Conservation (phyloP, 2,888 invertebrate species). For the Myopa testacea region DNA sequence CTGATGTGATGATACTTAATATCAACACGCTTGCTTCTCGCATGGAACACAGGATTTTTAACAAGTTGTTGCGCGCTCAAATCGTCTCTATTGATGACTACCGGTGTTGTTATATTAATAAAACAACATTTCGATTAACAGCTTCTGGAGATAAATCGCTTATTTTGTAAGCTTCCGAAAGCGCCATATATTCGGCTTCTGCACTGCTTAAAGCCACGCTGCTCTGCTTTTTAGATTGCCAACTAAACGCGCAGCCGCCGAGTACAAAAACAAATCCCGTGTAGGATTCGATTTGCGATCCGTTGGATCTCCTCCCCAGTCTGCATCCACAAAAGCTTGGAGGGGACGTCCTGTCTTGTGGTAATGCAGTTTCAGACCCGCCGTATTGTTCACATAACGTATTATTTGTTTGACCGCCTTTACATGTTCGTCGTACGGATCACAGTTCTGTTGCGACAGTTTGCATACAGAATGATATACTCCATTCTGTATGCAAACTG, state of each 20-base stretch:
- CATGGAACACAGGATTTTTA: not conserved
- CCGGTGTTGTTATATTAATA: too few species aligned
- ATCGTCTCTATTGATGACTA: not conserved
- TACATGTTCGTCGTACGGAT: conserved; percentile 43
- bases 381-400: not conserved
- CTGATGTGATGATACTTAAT: too few species aligned
- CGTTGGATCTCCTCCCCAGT: too few species aligned
- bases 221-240: conserved; percentile 13
- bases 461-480: conserved; percentile 40
- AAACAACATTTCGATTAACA: not conserved
- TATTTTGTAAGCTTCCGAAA: not conserved
- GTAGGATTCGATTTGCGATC: conserved; percentile 16
- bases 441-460: conserved; percentile 39
- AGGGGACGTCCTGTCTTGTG: too few species aligned
- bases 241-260: not conserved
- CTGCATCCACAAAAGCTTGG: too few species aligned
- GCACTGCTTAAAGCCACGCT: conserved; percentile 5
- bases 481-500: too few species aligned
- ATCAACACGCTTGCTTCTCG: too few species aligned
- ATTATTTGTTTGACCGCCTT: conserved; percentile 38
- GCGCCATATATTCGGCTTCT: conserved; percentile 7
- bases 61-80: not conserved
- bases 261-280: not conserved
- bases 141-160: not conserved
- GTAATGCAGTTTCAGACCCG: too few species aligned